Conservation (phyloP, 2,113 vertebrate species). For the Phalacrocorax carbo region DNA sequence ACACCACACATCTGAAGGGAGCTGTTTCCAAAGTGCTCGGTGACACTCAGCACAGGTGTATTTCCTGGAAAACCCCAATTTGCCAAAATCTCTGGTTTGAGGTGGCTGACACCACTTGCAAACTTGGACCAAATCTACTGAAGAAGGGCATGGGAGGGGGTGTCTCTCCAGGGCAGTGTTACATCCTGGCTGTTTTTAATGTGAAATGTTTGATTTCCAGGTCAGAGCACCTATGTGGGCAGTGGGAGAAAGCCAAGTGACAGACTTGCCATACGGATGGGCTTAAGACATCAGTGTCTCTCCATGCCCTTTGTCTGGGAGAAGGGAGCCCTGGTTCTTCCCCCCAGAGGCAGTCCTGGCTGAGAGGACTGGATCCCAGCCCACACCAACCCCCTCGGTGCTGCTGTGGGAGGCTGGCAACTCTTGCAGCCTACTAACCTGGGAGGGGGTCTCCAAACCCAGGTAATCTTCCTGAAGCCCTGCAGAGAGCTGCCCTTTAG, state of each 20-base stretch:
- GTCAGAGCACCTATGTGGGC: neutral
- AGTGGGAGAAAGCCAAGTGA: neutral
- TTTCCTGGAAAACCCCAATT: neutral
- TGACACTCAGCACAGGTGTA: neutral
- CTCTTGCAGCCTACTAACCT: neutral
- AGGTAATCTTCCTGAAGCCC: neutral
- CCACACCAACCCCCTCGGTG: neutral
- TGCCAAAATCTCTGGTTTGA: neutral
- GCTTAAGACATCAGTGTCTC: fast-evolving
- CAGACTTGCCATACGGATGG: neutral
- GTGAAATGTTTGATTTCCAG: neutral
- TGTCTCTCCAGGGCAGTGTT: neutral
- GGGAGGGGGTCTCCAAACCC: neutral
- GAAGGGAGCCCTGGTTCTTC: neutral
- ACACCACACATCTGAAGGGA: neutral
- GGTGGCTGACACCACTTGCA: neutral
- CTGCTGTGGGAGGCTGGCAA: neutral
- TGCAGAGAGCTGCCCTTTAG: neutral
- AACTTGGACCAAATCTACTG: neutral
- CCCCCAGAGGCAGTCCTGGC: neutral
- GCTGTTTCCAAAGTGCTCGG: fast-evolving
- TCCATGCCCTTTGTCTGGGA: neutral
- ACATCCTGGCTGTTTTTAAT: neutral
- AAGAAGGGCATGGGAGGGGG: neutral
- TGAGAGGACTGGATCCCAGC: neutral